phyloP scores from a whole-genome alignment of 2,113 vertebrate species.

The Australoheros scitulus region DNA sequence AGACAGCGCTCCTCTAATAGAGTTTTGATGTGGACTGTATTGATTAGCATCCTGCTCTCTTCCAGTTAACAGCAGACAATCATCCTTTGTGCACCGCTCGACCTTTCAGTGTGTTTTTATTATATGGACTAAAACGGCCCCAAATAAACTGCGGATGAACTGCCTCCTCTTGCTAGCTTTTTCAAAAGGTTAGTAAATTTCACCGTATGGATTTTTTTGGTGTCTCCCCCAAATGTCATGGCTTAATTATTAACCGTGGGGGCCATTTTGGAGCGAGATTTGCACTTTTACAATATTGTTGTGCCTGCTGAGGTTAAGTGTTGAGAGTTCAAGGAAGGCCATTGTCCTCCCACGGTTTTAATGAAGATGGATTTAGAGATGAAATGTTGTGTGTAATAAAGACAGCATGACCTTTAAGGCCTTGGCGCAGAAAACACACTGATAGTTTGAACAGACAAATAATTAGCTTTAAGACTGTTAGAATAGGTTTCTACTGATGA shows the following conservation, averaged over 20 bases:
- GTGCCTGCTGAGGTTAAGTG: conserved; percentile 77
- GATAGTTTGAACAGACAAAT: conserved; percentile 36
- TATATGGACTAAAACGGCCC: conserved; percentile 63
- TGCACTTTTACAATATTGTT: conserved; percentile 76
- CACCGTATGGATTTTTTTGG: conserved; percentile 79
- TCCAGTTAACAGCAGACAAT: conserved; percentile 58
- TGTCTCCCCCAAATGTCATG: conserved; percentile 79
- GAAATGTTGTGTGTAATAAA: conserved; percentile 74
- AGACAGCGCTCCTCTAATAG: conserved; percentile 46
- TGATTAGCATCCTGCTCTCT: conserved; percentile 65
- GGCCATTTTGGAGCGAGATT: conserved; percentile 73
- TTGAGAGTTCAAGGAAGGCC: conserved; percentile 66
- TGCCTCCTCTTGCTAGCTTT: conserved; percentile 48
- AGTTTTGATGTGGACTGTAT: conserved; percentile 64
- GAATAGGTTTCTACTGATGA: neutral
- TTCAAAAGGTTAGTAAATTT: conserved; percentile 80
- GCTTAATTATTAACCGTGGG: conserved; percentile 81
- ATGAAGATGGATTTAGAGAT: conserved; percentile 80
- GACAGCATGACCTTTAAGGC: conserved; percentile 70
- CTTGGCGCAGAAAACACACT: conserved; percentile 37
- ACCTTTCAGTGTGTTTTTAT: conserved; percentile 66
- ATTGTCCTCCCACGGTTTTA: conserved; percentile 73
- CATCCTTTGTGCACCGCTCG: conserved; percentile 52
- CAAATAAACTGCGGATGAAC: conserved; percentile 69
- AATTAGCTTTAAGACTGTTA: conserved; percentile 20